phyloP scores from a whole-genome alignment of 1,140 invertebrate species.

The Carposina sasakii region DNA sequence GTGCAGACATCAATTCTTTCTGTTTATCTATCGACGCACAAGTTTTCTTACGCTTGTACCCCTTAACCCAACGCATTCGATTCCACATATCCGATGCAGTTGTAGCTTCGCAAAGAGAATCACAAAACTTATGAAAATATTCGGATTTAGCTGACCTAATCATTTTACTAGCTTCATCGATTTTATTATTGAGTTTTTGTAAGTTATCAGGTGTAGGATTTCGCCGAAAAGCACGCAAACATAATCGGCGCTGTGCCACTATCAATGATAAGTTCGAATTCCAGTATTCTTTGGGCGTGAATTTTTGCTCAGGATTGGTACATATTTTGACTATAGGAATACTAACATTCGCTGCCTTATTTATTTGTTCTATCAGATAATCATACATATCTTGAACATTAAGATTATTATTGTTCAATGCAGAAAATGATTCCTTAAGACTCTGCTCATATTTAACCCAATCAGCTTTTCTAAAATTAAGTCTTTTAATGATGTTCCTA shows the following conservation, averaged over 20 bases:
- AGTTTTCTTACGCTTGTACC: neutral
- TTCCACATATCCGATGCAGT: slow-evolving; percentile 6
- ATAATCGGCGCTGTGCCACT: neutral
- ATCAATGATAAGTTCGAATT: neutral
- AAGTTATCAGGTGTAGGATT: slow-evolving; percentile 10
- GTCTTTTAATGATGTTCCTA: neutral
- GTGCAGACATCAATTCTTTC: neutral
- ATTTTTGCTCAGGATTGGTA: neutral
- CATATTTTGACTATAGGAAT: neutral
- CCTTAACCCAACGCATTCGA: slow-evolving; percentile 9
- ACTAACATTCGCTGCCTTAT: too few relatives aligned
- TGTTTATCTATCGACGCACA: neutral
- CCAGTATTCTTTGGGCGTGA: neutral
- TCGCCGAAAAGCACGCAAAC: neutral
- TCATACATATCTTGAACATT: too few relatives aligned
- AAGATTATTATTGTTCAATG: too few relatives aligned
- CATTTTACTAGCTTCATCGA: neutral
- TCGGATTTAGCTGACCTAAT: neutral
- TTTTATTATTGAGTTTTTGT: neutral
- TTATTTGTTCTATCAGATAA: too few relatives aligned
- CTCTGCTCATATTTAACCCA: slow-evolving; percentile 10
- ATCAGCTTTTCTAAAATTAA: slow-evolving; percentile 9
- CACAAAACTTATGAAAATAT: neutral
- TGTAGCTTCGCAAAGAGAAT: neutral
- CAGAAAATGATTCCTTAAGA: slow-evolving; percentile 1